Evolutionary conservation across 2,113 vertebrate species (phyloP).

Genomic region (Tautogolabrus adspersus): DNA sequence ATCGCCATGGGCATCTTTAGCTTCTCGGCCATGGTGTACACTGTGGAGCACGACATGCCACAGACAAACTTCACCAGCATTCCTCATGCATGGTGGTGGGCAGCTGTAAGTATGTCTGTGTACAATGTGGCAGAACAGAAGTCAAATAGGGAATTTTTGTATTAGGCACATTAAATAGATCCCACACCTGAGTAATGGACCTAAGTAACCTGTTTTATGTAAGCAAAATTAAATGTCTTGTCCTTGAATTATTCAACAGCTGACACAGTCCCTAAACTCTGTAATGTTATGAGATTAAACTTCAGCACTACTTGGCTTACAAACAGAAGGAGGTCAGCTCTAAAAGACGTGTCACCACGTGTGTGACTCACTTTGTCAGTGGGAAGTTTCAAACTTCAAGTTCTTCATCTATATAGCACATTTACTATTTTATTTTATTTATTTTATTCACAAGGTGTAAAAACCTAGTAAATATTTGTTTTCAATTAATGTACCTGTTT

Average conservation of each 20-base stretch:
- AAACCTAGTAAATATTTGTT: background rate
- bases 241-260: background rate
- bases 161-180: background rate
- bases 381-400: background rate
- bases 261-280: background rate
- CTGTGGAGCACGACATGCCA: slow-evolving; percentile 93
- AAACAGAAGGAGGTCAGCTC: slow-evolving; percentile 32
- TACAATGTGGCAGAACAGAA: background rate
- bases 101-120: slow-evolving; percentile 90
- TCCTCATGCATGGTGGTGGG: slow-evolving; percentile 99
- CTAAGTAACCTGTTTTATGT: background rate
- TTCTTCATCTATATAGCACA: background rate
- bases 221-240: background rate
- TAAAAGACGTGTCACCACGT: background rate
- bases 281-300: slow-evolving; percentile 38
- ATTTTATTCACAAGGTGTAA: background rate
- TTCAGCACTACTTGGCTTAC: slow-evolving; percentile 16
- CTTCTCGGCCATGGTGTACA: slow-evolving; percentile 97
- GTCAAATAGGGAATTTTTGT: background rate
- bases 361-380: background rate
- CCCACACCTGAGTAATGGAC: background rate
- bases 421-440: background rate
- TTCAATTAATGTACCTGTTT: background rate
- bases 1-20: slow-evolving; percentile 97
- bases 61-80: slow-evolving; percentile 98